These are phyloP conservation scores for Herminia tarsipennalis DNA, from an alignment of 2,888 invertebrate species.

Conservation along the genomic window DNA sequence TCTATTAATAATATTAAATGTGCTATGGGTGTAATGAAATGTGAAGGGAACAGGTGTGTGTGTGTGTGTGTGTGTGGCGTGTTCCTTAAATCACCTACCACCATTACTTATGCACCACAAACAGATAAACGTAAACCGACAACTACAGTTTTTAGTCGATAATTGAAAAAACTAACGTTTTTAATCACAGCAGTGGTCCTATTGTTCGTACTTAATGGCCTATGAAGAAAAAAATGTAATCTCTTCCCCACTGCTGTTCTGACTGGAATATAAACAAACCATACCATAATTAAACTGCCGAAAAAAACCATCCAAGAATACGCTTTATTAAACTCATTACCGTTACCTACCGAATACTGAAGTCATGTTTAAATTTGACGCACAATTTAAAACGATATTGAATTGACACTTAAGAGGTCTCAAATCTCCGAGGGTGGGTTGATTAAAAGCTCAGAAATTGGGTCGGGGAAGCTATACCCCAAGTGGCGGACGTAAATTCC, in stretches of 20 bases:
- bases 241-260: too few relatives aligned
- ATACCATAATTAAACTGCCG: slow-evolving; percentile 26
- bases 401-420: slow-evolving; percentile 64
- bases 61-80: too few relatives aligned
- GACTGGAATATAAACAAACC: slow-evolving; percentile 36
- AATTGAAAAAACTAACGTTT: too few relatives aligned
- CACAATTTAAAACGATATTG: slow-evolving; percentile 62
- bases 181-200: slow-evolving; percentile 19
- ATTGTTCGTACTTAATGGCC: slow-evolving; percentile 54
- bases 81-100: too few relatives aligned
- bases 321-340: slow-evolving; percentile 29
- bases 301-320: slow-evolving; percentile 29
- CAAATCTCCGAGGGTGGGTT: slow-evolving; percentile 54
- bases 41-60: too few relatives aligned
- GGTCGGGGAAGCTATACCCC: slow-evolving; percentile 46
- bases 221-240: too few relatives aligned
- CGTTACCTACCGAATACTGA: slow-evolving; percentile 19
- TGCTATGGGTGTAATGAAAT: too few relatives aligned
- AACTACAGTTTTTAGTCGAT: too few relatives aligned
- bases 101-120: too few relatives aligned
- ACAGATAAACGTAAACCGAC: too few relatives aligned
- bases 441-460: slow-evolving; percentile 63
- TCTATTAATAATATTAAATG: too few relatives aligned
- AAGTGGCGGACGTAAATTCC: slow-evolving; percentile 60
- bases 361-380: slow-evolving; percentile 52